Base-by-base conservation (phyloP, 1,140 invertebrate genomes). In the Nephila pilipes region DNA sequence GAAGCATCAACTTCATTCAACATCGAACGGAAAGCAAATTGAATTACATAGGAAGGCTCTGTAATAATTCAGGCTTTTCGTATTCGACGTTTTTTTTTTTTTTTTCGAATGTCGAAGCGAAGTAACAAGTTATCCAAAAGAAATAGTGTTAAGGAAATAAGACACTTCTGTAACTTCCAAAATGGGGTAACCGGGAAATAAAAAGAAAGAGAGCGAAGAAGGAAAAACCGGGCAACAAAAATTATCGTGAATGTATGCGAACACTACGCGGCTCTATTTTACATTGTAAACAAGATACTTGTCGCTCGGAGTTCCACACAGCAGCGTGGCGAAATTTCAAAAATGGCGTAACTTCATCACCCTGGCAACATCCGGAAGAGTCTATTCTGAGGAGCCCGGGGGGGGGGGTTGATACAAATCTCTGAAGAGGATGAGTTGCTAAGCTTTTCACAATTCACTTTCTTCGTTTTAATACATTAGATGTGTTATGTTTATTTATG, bases 281-380 rank as follows among this genome's bases (percentile, higher is more conserved):
- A 25, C 54, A 60, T 46, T 54, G 90, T 85, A 92, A 85, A 85
- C 90, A 92, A 85, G 90, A 85, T 85, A 36, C 60, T 83, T 65
- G 65, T 83, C 36, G 54, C 38, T 90, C 65, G 46, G 80, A 60
- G 60, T 8, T 32, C 46, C 12, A 32, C 36, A 60, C 85, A 93
- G 91, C 91, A 87, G 60, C 81, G 20, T 81, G 55, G 60, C 60
- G 55, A 87, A 87, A 36, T 57, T 87, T 36, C 55, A 54, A 93
- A 93, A 93, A 87, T 93, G 91, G 90, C 75, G 90, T 63, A 58
- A 87, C 55, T 87, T 87, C 80, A 81, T 55, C 80, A 81, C 80
- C n/a, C 36, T 55, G 80, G 80, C 80, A 81, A 81, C 46, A 81
- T 81, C 46, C 46, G 80, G 80, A 81, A 46, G 80, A 55, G 46